Evolutionary conservation across 1,140 invertebrate genomes (phyloP), one percentile per base, ranked within the genome.

Genomic region (Drosophila nasuta): DNA sequence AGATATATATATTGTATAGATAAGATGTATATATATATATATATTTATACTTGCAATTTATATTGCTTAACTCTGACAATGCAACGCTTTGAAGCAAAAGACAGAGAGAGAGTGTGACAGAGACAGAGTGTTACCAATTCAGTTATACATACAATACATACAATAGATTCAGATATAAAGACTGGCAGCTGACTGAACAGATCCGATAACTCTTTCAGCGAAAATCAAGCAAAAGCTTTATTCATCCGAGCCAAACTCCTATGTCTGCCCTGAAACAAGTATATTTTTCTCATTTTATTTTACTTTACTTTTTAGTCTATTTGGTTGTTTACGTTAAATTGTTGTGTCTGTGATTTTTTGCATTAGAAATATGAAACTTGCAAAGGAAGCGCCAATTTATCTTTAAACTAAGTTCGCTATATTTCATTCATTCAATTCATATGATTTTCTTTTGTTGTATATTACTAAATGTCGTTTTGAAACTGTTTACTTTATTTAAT

Each of bases 51-150:
- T 67, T 60, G 82, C 82, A 87, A 87, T 82, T 63, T 66, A 82
- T 87, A 77, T 87, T 88, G 83, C 83, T 80, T 87, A 83, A 87
- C 85, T 87, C 74, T 77, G 83, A 87, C 82, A 87, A 87, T 87
- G 82, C 82, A 87, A 87, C 77, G 82, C 82, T 80, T 77, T 89
- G 77, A 88, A 88, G 83, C 83, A 75, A 81, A 64, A 89, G 45
- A 72, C 80, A 87, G 83, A 82, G 79, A 71, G 45, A 33, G 51
- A 57, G 68, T 75, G 58, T 13, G 20, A n/a, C 1, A 28, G 48
- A 71, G 38, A 74, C n/a, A 62, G 11, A 46, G 20, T 35, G 17
- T 63, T 56, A 56, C 58, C 67, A 71, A 71, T 71, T 60, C 41
- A 77, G 74, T 56, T 46, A 52, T 56, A 74, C 46, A 52, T 56